Evolutionary conservation across 2,113 vertebrate species (phyloP).

Genomic region (Salvelinus fontinalis): DNA sequence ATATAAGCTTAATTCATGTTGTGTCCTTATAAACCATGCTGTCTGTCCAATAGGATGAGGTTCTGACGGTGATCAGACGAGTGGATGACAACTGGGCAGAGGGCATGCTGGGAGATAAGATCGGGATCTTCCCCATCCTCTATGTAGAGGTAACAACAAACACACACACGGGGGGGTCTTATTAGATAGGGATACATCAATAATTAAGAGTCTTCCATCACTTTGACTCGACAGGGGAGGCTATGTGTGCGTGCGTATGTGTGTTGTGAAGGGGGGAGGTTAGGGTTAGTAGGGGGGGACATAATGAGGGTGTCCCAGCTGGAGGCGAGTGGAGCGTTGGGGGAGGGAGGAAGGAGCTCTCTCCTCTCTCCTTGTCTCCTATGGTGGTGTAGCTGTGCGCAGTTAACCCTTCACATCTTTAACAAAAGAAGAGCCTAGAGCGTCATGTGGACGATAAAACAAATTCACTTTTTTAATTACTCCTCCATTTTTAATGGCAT

Average conservation of each 20-base stretch:
- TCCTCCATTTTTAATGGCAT: too few relatives aligned
- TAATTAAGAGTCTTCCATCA: conserved; percentile 67
- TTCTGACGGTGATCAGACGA: conserved; percentile 95
- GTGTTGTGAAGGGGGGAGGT: conserved; percentile 17
- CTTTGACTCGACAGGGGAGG: conserved; percentile 31
- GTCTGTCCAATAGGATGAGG: conserved; percentile 84
- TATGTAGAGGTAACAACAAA: conserved; percentile 89
- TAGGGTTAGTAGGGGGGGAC: background rate
- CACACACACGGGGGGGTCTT: conserved; percentile 32
- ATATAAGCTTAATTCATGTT: background rate
- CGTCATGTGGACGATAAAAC: too few relatives aligned
- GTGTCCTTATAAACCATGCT: background rate
- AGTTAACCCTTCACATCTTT: too few relatives aligned
- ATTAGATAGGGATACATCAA: conserved; percentile 67
- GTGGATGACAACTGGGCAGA: conserved; percentile 99
- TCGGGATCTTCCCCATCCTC: conserved; percentile 96
- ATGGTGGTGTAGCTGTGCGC: too few relatives aligned
- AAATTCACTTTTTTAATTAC: too few relatives aligned
- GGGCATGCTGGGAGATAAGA: conserved; percentile 98
- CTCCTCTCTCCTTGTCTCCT: background rate
- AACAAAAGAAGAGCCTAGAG: too few relatives aligned
- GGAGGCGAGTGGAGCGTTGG: conserved; percentile 17
- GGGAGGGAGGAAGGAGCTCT: background rate
- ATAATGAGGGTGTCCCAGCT: conserved; percentile 60
- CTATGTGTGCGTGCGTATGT: conserved; percentile 1